A percentile compares a stretch with the other conserved stretches of the same genome.
Evolutionary conservation across 2,113 vertebrate genomes (phyloP).

Genomic region (Engystomops pustulosus): DNA sequence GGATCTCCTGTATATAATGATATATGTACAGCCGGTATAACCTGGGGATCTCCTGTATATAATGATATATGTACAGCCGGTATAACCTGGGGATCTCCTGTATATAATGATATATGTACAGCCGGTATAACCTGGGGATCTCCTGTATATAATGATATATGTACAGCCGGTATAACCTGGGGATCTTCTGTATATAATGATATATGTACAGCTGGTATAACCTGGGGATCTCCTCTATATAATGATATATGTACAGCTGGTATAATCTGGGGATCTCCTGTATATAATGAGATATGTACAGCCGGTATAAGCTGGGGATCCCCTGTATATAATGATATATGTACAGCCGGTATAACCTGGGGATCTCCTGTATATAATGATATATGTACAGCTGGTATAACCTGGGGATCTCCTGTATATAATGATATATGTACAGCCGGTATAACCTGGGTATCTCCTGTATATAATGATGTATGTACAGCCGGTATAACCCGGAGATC

Average conservation of each 20-base stretch:
- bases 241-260: neutral
- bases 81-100: neutral
- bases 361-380: neutral
- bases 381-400: neutral
- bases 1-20: neutral
- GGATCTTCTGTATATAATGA: neutral
- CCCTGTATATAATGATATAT: too few relatives aligned
- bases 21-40: neutral
- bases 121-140: too few relatives aligned
- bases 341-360: too few relatives aligned
- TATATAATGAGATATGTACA: neutral
- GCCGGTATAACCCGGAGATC: neutral
- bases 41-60: neutral
- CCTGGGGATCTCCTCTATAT: neutral
- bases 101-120: too few relatives aligned
- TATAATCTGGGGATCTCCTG: neutral
- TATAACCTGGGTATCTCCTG: too few relatives aligned
- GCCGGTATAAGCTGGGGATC: neutral
- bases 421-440: too few relatives aligned
- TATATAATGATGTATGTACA: too few relatives aligned
- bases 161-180: neutral
- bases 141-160: neutral
- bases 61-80: neutral
- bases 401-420: too few relatives aligned
- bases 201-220: constrained; percentile 1